Conservation (phyloP, 2,113 vertebrate species). For the Reinhardtius hippoglossoides region DNA sequence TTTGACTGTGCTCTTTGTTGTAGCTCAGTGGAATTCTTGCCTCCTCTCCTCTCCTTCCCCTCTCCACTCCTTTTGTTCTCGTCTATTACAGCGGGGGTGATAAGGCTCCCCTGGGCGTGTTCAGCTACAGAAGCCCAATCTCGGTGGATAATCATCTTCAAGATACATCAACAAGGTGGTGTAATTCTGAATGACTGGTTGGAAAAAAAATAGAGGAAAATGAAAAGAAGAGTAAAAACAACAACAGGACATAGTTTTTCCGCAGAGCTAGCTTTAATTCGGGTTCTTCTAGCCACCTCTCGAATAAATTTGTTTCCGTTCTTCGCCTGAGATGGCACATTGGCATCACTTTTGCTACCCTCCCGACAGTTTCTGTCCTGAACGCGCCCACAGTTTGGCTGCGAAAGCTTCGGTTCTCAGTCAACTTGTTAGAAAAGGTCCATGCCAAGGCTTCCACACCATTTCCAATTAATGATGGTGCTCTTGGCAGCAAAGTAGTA, state of each 20-base stretch:
- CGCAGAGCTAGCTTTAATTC: slow-evolving; percentile 9
- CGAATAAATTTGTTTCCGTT: slow-evolving; percentile 6
- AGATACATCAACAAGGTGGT: slow-evolving; percentile 65
- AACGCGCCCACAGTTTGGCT: slow-evolving; percentile 66
- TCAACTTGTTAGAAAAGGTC: slow-evolving; percentile 72
- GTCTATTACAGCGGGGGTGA: slow-evolving; percentile 74
- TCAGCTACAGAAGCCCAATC: slow-evolving; percentile 72
- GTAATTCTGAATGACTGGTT: slow-evolving; percentile 63
- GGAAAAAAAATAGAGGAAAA: neutral
- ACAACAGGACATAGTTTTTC: slow-evolving; percentile 16
- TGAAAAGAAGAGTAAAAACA: neutral
- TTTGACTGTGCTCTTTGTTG: slow-evolving; percentile 75
- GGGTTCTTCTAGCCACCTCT: neutral
- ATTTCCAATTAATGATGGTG: slow-evolving; percentile 80
- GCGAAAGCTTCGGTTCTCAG: slow-evolving; percentile 56
- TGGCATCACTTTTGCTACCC: slow-evolving; percentile 46
- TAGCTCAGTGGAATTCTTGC: slow-evolving; percentile 74
- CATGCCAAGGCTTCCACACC: slow-evolving; percentile 76
- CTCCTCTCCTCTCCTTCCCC: slow-evolving; percentile 59
- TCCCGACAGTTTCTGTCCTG: slow-evolving; percentile 51
- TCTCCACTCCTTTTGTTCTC: slow-evolving; percentile 74
- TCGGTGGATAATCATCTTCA: slow-evolving; percentile 77
- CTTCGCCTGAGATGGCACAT: slow-evolving; percentile 43
- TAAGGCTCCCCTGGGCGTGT: slow-evolving; percentile 75
- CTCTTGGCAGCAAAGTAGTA: slow-evolving; percentile 76